Percentiles rank a stretch among this genome's conserved stretches.
Evolutionary conservation across 2,113 vertebrate genomes (phyloP).

Genomic region (Nyctibius bracteatus): DNA sequence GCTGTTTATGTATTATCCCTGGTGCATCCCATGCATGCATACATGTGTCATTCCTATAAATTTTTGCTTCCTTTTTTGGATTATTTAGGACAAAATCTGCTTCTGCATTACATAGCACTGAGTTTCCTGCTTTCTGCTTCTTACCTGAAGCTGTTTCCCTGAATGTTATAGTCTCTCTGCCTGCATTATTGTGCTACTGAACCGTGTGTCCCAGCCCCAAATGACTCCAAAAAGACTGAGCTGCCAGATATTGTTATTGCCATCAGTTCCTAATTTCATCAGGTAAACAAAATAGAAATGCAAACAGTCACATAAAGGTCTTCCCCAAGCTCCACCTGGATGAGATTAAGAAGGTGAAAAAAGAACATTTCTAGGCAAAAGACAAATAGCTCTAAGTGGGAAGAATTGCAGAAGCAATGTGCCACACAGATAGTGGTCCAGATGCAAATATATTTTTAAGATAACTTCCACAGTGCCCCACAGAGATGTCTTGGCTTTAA

Average conservation of each 20-base stretch:
- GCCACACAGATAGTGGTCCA: accelerated
- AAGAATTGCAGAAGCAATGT: neutral
- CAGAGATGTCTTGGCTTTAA: neutral
- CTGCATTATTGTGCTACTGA: neutral
- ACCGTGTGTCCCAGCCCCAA: neutral
- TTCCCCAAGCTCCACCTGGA: neutral
- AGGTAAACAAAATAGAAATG: neutral
- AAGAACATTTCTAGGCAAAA: neutral
- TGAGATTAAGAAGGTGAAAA: neutral
- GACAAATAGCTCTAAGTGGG: neutral
- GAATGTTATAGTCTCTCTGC: neutral
- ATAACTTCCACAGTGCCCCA: neutral
- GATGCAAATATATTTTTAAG: neutral
- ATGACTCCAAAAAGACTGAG: neutral
- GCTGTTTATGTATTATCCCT: neutral
- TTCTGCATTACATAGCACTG: neutral
- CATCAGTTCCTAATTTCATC: neutral
- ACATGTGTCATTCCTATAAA: neutral
- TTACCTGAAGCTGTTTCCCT: neutral
- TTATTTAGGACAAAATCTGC: neutral
- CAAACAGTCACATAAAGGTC: neutral
- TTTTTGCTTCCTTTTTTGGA: neutral
- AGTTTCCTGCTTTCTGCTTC: neutral
- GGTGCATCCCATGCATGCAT: neutral
- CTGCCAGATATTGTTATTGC: neutral